These are phyloP conservation scores for Pollenia griseotomentosa DNA, from an alignment of 2,888 invertebrate species.

Conservation along the genomic window DNA sequence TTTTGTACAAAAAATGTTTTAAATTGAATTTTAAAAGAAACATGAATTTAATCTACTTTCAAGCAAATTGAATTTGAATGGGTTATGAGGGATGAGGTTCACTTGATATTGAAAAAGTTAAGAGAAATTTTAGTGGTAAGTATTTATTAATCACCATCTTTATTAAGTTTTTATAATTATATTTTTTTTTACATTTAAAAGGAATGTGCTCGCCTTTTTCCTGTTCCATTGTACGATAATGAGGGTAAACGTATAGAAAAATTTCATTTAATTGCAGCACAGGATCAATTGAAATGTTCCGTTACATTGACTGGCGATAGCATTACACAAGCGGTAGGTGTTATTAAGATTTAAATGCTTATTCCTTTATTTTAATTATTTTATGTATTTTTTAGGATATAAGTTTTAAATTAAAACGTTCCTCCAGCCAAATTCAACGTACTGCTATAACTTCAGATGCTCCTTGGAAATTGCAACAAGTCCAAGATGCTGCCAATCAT, in stretches of 20 bases:
- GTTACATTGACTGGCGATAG: constrained; percentile 95
- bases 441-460: constrained; percentile 93
- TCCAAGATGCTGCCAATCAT: constrained; percentile 97
- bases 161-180: constrained; percentile 21
- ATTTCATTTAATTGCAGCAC: constrained; percentile 91
- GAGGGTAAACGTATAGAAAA: constrained; percentile 93
- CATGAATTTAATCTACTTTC: constrained; percentile 55
- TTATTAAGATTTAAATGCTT: constrained; percentile 1
- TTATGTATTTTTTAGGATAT: constrained; percentile 87
- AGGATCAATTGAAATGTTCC: constrained; percentile 94
- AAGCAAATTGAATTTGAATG: constrained; percentile 97
- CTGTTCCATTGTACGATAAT: constrained; percentile 91
- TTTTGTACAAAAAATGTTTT: background rate
- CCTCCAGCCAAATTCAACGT: constrained; percentile 91
- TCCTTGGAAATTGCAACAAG: constrained; percentile 96
- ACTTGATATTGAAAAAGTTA: constrained; percentile 92
- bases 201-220: constrained; percentile 94
- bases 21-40: background rate
- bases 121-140: constrained; percentile 92
- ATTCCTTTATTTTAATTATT: background rate
- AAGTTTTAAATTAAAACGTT: constrained; percentile 91
- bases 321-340: constrained; percentile 93
- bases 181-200: constrained; percentile 80
- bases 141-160: constrained; percentile 74
- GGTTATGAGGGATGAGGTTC: constrained; percentile 94